Evolutionary conservation across 2,113 vertebrate genomes (phyloP).

Genomic region (Ramphastos sulfuratus): DNA sequence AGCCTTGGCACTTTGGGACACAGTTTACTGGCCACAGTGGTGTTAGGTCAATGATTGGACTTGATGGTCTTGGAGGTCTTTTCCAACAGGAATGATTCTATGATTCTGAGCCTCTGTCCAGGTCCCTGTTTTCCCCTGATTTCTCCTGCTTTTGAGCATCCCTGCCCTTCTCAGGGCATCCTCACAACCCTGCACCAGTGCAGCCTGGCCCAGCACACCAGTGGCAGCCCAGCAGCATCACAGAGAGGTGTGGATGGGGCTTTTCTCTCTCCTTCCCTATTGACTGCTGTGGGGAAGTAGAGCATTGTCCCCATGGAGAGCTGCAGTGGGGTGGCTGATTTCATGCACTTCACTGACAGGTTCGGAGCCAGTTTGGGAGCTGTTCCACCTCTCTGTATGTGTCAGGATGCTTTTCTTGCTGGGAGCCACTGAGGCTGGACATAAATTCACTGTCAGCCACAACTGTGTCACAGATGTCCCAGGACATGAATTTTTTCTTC

Average conservation of each 20-base stretch:
- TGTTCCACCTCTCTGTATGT: accelerated
- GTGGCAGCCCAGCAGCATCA: accelerated
- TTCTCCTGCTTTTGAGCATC: background rate
- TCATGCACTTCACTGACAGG: accelerated
- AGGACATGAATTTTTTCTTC: background rate
- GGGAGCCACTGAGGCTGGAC: background rate
- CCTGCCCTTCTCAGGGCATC: background rate
- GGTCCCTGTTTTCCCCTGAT: no score
- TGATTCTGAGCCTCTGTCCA: background rate
- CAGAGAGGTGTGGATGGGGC: background rate
- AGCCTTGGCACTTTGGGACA: no score
- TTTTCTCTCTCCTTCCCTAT: accelerated
- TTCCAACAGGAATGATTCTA: no score
- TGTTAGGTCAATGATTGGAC: no score
- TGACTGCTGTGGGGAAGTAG: accelerated
- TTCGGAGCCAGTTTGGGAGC: accelerated
- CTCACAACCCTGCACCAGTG: background rate
- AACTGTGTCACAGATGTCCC: background rate
- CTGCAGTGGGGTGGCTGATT: background rate
- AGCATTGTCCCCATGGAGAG: accelerated
- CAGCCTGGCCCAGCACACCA: accelerated
- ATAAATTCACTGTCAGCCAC: background rate
- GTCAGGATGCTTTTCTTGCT: background rate
- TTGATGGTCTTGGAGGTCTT: no score
- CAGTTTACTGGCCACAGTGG: no score